phyloP scores from a whole-genome alignment of 1,140 invertebrate genomes.

The Hesperophylax magnus region DNA sequence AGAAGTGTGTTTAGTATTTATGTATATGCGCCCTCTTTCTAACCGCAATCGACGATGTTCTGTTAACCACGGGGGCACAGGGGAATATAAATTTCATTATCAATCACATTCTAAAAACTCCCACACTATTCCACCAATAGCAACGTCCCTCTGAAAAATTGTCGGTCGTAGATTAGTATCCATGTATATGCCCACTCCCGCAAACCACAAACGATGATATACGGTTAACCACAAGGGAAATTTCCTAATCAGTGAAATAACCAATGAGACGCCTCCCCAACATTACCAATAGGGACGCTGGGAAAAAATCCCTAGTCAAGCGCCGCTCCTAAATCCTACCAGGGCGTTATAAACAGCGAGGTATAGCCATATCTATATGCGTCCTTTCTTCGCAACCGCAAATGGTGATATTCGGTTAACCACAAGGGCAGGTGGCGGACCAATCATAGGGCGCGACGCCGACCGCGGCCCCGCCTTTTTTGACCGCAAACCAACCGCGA shows the following conservation, averaged over 20 bases:
- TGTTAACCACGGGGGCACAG: no score
- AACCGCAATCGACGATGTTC: slow-evolving; percentile 49
- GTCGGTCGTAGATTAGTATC: no score
- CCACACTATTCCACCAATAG: no score
- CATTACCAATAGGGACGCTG: slow-evolving; percentile 34
- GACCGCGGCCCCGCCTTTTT: slow-evolving; percentile 65
- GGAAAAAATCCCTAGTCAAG: slow-evolving; percentile 36
- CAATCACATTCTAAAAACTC: no score
- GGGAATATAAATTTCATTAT: no score
- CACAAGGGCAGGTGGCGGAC: slow-evolving; percentile 62
- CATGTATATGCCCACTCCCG: no score
- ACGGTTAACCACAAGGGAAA: slow-evolving; percentile 62
- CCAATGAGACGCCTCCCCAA: slow-evolving; percentile 27
- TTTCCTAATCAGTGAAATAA: slow-evolving; percentile 24
- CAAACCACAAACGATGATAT: slow-evolving; percentile 23
- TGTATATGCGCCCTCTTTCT: slow-evolving; percentile 32
- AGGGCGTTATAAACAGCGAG: no score
- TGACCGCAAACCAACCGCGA: slow-evolving; percentile 71
- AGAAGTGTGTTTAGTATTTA: no score
- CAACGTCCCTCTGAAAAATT: no score
- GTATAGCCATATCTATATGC: not conserved
- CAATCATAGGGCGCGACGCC: slow-evolving; percentile 60
- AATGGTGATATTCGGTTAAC: slow-evolving; percentile 59
- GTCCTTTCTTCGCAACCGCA: slow-evolving; percentile 52
- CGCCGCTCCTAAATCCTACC: not conserved